These are phyloP conservation scores for Smittia aterrima DNA, from an alignment of 2,888 invertebrate species.

Conservation along the genomic window DNA sequence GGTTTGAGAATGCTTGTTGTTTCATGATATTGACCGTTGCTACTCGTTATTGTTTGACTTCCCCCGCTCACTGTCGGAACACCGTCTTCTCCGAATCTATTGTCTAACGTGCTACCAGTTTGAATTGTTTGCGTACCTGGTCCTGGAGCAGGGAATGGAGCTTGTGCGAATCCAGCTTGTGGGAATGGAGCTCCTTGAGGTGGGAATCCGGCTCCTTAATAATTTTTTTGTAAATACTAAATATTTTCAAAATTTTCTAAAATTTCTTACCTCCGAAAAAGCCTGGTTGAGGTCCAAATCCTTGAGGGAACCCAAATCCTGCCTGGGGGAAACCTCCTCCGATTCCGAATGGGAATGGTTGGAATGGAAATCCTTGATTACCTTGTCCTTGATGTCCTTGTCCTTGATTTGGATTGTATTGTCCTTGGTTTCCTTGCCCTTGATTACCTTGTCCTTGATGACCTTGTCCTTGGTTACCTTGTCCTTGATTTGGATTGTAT, in stretches of 20 bases:
- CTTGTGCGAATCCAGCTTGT: constrained; percentile 16
- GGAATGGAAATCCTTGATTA: too few relatives aligned
- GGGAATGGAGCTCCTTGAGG: not conserved
- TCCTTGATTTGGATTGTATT: not conserved
- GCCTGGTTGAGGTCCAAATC: not conserved
- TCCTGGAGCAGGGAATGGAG: not conserved
- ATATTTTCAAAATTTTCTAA: too few relatives aligned
- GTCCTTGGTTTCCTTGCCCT: not conserved
- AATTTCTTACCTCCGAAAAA: too few relatives aligned
- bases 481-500: not conserved
- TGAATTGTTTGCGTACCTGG: constrained; percentile 6
- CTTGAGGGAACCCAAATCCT: too few relatives aligned
- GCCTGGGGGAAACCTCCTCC: not conserved
- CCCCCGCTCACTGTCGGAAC: constrained; percentile 3
- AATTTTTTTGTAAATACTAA: too few relatives aligned
- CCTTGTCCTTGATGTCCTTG: not conserved
- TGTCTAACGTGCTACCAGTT: constrained; percentile 9
- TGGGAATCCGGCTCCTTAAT: not conserved
- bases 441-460: not conserved
- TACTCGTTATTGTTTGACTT: not conserved
- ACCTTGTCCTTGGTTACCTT: not conserved
- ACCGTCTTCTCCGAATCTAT: constrained; percentile 33
- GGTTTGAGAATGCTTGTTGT: constrained; percentile 16
- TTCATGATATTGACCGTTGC: not conserved
- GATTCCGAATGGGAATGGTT: constrained; percentile 34